These are phyloP conservation scores for Macaca mulatta DNA, from an alignment of 2,113 vertebrate species.

Conservation along the genomic window DNA sequence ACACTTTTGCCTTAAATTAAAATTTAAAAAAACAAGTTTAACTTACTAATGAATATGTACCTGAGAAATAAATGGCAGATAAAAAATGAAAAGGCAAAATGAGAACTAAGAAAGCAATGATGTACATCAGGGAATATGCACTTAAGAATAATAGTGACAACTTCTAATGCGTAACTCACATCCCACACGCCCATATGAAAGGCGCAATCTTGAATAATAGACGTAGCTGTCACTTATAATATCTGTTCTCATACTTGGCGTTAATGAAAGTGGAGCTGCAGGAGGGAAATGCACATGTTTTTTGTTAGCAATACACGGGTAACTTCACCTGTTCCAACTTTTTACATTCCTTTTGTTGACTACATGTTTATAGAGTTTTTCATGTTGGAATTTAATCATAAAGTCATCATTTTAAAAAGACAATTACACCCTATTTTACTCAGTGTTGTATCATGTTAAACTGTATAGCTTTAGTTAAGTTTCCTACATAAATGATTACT, in stretches of 20 bases:
- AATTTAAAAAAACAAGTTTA: neutral
- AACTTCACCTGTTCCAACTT: slow-evolving; percentile 33
- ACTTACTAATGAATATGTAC: slow-evolving; percentile 39
- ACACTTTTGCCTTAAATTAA: neutral
- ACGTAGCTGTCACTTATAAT: slow-evolving; percentile 25
- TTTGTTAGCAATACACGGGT: slow-evolving; percentile 33
- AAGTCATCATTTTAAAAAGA: slow-evolving; percentile 32
- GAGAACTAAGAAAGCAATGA: neutral
- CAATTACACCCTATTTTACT: neutral
- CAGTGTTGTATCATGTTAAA: neutral
- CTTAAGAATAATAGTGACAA: slow-evolving; percentile 53
- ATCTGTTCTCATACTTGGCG: slow-evolving; percentile 34
- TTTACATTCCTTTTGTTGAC: slow-evolving; percentile 33
- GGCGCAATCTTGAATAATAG: neutral
- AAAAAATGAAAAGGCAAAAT: slow-evolving; percentile 47
- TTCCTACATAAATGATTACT: neutral
- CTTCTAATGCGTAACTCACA: slow-evolving; percentile 13
- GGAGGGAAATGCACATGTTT: neutral
- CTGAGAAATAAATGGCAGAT: slow-evolving; percentile 51
- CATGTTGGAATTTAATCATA: slow-evolving; percentile 22
- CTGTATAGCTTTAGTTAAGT: neutral
- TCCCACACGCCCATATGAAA: neutral
- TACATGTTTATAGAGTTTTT: slow-evolving; percentile 17
- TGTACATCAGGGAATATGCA: neutral
- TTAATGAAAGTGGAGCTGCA: slow-evolving; percentile 43